These are phyloP conservation scores for Hartigia nigra DNA, from an alignment of 2,888 invertebrate genomes.

Conservation along the genomic window DNA sequence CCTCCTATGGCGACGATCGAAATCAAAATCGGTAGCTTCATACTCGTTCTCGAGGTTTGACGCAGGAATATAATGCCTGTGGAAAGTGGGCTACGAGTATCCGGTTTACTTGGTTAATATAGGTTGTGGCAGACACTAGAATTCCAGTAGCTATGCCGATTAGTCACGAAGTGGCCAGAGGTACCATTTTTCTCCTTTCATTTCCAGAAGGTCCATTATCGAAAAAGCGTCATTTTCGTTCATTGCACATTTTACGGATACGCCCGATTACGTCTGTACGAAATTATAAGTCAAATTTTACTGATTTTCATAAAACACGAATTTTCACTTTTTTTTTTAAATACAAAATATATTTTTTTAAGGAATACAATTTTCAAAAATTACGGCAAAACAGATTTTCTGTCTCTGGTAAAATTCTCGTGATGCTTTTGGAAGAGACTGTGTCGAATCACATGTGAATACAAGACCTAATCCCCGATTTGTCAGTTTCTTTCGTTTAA, in stretches of 20 bases:
- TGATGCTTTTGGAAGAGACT: background rate
- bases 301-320: no score
- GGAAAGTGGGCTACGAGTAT: slow-evolving; percentile 27
- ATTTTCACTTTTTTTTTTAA: background rate
- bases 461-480: slow-evolving; percentile 48
- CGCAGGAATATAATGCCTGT: slow-evolving; percentile 2
- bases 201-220: background rate
- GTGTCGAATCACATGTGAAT: slow-evolving; percentile 24
- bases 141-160: slow-evolving; percentile 54
- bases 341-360: background rate
- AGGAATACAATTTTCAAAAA: background rate
- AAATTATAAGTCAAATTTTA: no score
- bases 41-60: background rate
- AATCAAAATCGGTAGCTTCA: slow-evolving; percentile 35
- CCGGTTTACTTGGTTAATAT: slow-evolving; percentile 56
- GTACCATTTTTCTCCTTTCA: background rate
- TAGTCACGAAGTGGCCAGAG: slow-evolving; percentile 45
- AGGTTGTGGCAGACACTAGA: slow-evolving; percentile 17
- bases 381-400: background rate
- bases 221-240: background rate
- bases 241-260: background rate
- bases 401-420: background rate
- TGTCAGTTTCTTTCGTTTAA: slow-evolving; percentile 45
- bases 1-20: slow-evolving; percentile 12
- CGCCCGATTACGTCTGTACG: no score